Evolutionary conservation across 1,140 invertebrate species (phyloP), one percentile per base, ranked within the genome.

Genomic region (Papilio xuthus): DNA sequence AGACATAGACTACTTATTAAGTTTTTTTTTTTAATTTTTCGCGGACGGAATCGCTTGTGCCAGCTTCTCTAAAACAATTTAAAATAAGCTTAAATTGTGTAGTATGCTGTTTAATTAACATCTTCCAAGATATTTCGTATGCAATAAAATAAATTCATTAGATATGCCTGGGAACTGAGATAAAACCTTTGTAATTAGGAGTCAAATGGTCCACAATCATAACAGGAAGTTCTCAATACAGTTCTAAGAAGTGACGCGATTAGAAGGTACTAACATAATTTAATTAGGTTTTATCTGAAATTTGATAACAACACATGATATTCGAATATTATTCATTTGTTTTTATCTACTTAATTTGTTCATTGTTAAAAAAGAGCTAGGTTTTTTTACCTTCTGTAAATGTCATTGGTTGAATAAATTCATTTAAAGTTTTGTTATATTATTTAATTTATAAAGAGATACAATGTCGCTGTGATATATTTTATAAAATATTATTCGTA

Each of bases 181-280:
- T 67, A 60, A 60, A 28, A 28, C 26, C 26, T 12, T 60, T 60
- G 4, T 26, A 60, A 60, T 60, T 60, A 26, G 15, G 60, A 28
- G 26, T 67, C 60, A 12, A 67, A 67, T 67, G 15, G 60, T 26
- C 26, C 2, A 15, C 60, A 63, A 63, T 28, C 60, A 28, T 60
- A 63, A 63, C 60, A 63, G 60, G 60, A 63, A 32, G 60, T 63
- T 63, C 60, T 28, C 60, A 63, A 23, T 28, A 15, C 13, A 63
- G 23, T 63, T 63, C 60, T 15, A 63, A 23, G 60, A 28, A 63
- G 60, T 18, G 60, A 32, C 28, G 28, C 8, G 8, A 28, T 32
- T 32, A 63, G 26, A 32, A n/a, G 60, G 10, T 32, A 32, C 60
- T 63, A 10, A 15, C 20, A 23, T 23, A 60, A 28, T 63, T 15